Conservation (phyloP, 1,140 invertebrate species). For the Platyura marginata region DNA sequence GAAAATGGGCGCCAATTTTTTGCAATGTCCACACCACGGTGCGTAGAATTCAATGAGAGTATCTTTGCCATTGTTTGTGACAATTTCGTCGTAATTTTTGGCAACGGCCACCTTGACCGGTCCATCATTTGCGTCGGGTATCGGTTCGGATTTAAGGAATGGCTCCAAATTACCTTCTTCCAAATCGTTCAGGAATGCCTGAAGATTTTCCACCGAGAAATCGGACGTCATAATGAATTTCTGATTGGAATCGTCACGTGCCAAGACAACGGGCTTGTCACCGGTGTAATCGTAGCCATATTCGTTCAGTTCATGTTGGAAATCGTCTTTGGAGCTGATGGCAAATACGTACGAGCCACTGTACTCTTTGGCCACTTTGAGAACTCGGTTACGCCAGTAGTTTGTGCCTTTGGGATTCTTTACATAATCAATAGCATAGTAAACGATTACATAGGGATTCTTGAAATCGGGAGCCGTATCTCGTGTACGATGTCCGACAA, state of each 20-base stretch:
- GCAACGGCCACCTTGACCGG: slow-evolving; percentile 85
- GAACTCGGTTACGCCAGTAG: slow-evolving; percentile 95
- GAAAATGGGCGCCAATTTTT: slow-evolving; percentile 82
- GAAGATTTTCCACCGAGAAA: slow-evolving; percentile 78
- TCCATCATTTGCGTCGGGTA: slow-evolving; percentile 71
- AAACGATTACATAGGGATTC: slow-evolving; percentile 78
- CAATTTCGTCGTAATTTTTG: slow-evolving; percentile 93
- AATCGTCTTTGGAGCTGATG: slow-evolving; percentile 79
- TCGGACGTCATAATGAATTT: slow-evolving; percentile 85
- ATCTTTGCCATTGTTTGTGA: slow-evolving; percentile 81
- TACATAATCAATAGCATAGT: slow-evolving; percentile 88
- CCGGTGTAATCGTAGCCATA: slow-evolving; percentile 78
- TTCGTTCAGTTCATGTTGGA: slow-evolving; percentile 85
- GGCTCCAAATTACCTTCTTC: slow-evolving; percentile 69
- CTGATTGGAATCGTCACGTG: slow-evolving; percentile 58
- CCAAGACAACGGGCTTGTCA: slow-evolving; percentile 80
- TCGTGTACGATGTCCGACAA: slow-evolving; percentile 75
- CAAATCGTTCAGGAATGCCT: slow-evolving; percentile 76
- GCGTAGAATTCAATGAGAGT: slow-evolving; percentile 96
- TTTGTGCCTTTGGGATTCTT: slow-evolving; percentile 98
- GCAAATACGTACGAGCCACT: slow-evolving; percentile 66
- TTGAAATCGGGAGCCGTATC: slow-evolving; percentile 75
- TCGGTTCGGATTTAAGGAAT: slow-evolving; percentile 87
- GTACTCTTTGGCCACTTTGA: slow-evolving; percentile 86
- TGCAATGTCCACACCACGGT: slow-evolving; percentile 98